phyloP scores from a whole-genome alignment of 2,888 invertebrate genomes.

The Harpalus rubripes region DNA sequence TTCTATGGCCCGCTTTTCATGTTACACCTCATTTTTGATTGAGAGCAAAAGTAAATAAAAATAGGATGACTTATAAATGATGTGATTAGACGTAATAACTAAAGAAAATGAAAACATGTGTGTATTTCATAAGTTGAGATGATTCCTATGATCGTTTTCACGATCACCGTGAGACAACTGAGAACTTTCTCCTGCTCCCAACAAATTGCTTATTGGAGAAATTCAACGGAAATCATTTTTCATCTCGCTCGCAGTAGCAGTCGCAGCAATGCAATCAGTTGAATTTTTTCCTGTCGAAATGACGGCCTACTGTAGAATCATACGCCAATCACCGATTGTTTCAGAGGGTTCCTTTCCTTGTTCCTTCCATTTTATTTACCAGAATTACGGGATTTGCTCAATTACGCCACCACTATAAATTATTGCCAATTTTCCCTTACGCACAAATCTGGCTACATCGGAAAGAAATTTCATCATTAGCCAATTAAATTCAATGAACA shows the following conservation, averaged over 20 bases:
- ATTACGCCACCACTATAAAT: slow-evolving; percentile 2
- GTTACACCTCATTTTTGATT: too few relatives aligned
- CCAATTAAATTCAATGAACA: neutral
- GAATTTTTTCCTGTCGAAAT: slow-evolving; percentile 48
- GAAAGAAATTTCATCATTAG: neutral
- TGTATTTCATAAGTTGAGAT: neutral
- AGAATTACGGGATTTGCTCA: slow-evolving; percentile 1
- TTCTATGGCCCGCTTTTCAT: too few relatives aligned
- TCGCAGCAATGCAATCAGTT: slow-evolving; percentile 41
- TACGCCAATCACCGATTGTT: neutral
- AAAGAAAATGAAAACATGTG: neutral
- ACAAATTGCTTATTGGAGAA: slow-evolving; percentile 61
- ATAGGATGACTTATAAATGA: neutral
- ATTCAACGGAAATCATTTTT: slow-evolving; percentile 61
- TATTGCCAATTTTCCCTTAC: slow-evolving; percentile 5
- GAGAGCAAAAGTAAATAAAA: neutral
- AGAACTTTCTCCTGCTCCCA: slow-evolving; percentile 49
- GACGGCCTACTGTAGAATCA: slow-evolving; percentile 16
- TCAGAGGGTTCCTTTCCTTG: neutral
- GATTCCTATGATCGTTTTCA: neutral
- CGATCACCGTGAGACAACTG: neutral
- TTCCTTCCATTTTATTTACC: neutral
- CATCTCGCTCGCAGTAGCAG: slow-evolving; percentile 23
- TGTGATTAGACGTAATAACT: neutral
- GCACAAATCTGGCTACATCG: neutral